Conservation (phyloP, 2,113 vertebrate genomes). For the Aepyceros melampus region DNA sequence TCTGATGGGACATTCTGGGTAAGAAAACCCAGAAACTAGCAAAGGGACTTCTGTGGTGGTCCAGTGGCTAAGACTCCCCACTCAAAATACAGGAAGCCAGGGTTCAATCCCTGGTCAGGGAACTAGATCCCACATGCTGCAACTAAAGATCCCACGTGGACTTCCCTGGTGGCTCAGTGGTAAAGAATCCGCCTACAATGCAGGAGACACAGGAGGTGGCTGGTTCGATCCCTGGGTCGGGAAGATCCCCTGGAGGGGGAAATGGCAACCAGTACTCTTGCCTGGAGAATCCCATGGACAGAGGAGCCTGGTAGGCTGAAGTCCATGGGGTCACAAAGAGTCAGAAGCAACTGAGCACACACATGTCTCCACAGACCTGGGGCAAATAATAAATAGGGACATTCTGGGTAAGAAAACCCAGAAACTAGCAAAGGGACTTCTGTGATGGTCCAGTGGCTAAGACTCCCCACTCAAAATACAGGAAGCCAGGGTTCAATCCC, state of each 20-base stretch:
- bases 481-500: background rate
- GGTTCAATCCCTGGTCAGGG: background rate
- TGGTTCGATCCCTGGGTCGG: background rate
- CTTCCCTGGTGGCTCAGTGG: background rate
- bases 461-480: background rate
- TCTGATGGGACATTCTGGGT: background rate
- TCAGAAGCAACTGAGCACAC: background rate
- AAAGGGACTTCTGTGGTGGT: background rate
- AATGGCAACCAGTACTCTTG: background rate
- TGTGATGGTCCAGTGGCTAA: background rate
- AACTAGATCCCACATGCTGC: background rate
- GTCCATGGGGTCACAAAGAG: background rate
- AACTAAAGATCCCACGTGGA: background rate
- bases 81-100: background rate
- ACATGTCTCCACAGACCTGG: background rate
- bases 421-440: background rate
- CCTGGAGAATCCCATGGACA: background rate
- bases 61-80: background rate
- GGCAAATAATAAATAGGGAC: no score
- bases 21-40: background rate
- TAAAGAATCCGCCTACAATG: background rate
- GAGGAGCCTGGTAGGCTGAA: background rate
- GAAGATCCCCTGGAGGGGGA: background rate
- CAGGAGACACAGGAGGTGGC: background rate
- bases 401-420: background rate